These are phyloP conservation scores for Notocelia uddmanniana DNA, from an alignment of 2,888 invertebrate species.

Conservation along the genomic window DNA sequence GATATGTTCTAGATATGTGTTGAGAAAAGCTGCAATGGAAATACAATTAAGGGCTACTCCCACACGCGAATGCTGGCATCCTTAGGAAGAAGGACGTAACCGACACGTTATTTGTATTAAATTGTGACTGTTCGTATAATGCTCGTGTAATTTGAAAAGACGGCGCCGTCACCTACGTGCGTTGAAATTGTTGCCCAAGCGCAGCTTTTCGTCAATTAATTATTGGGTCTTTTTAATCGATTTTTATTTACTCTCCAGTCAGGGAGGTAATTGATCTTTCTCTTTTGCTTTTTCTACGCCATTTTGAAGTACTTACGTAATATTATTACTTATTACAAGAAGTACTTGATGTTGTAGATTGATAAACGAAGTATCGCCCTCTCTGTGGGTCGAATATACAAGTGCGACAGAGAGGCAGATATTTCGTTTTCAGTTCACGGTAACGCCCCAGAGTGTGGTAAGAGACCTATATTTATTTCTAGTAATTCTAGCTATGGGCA, in stretches of 20 bases:
- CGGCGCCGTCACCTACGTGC: slow-evolving; percentile 64
- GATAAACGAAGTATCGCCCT: too few species aligned
- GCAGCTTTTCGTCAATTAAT: slow-evolving; percentile 11
- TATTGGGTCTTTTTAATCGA: background rate
- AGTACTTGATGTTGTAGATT: too few species aligned
- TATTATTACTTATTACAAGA: background rate
- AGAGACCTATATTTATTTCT: too few species aligned
- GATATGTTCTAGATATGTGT: slow-evolving; percentile 34
- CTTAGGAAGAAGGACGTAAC: background rate
- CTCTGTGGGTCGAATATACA: too few species aligned
- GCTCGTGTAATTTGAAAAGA: slow-evolving; percentile 52
- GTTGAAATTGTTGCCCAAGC: slow-evolving; percentile 40
- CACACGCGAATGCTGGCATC: slow-evolving; percentile 52
- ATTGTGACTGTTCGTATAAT: background rate
- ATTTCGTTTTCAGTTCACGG: too few species aligned
- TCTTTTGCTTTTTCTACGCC: background rate
- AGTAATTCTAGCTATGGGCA: too few species aligned
- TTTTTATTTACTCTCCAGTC: background rate
- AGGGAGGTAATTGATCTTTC: slow-evolving; percentile 3
- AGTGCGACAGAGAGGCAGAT: too few species aligned
- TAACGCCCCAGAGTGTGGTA: too few species aligned
- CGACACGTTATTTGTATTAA: background rate
- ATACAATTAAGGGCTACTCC: slow-evolving; percentile 55
- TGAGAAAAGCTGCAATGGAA: slow-evolving; percentile 44
- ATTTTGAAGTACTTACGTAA: background rate